Evolutionary conservation across 2,113 vertebrate genomes (phyloP), one percentile per base, ranked within the genome.

Genomic region (Cepphus grylle): DNA sequence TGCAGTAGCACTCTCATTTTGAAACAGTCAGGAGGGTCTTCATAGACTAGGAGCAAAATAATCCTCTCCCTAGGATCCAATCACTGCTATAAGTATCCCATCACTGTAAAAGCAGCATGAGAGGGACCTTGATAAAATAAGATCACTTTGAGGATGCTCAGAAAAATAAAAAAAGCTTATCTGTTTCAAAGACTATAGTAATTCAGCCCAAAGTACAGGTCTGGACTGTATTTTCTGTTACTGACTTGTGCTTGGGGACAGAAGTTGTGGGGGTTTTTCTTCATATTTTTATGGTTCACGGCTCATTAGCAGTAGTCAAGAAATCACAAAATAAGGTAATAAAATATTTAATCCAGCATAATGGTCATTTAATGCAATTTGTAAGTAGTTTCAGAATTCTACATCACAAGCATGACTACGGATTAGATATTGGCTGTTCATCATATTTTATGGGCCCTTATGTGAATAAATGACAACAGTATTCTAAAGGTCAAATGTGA

Each of bases 401-500:
- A 49, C 11, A 77, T 30, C 15, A 65, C 30, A 86, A 59, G 11
- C 7, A 34, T 59, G 9, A 16, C 15, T 76, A 14, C 1, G 4
- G 13, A 32, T 66, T 81, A 81, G 8, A 15, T 86, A 58, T 47
- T 52, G 12, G 27, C 42, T 69, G 59, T 93, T 76, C 27, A 65
- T 40, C 40, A 67, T 5, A 62, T 38, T 83, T 82, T 40, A 36
- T 16, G 14, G 17, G 4, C 19, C 4, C 32, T 81, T 84, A 49
- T 90, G 29, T 0, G 6, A 70, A 71, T 85, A 86, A 72, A 52
- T 61, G 30, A 62, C 49, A 74, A 59, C 36, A 84, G 18, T 61
- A 50, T 87, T 91, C 38, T 93, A 93, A 96, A 97, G 90, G 90
- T 96, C 93, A 95, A 89, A 88, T 69, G 80, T 72, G 94, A 95